phyloP scores from a whole-genome alignment of 2,113 vertebrate species.

The Phrynosoma blainvillii region DNA sequence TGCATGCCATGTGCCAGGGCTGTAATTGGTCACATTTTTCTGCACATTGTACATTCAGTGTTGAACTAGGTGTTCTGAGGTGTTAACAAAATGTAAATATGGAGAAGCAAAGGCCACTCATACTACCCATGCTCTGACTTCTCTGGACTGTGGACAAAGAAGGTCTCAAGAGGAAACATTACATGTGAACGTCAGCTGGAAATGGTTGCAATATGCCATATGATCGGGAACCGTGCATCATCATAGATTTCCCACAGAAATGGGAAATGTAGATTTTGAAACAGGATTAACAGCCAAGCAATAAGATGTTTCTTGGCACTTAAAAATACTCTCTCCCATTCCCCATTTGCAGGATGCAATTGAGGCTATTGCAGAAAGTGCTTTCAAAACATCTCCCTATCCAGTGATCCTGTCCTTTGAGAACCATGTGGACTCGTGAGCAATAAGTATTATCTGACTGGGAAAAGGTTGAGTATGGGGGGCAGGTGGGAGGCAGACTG shows the following conservation, averaged over 20 bases:
- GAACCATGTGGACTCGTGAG: conserved; percentile 98
- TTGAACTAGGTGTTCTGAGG: neutral
- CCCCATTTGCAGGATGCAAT: conserved; percentile 88
- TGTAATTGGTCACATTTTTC: neutral
- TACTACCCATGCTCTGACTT: neutral
- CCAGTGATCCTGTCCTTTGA: conserved; percentile 96
- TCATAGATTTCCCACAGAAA: neutral
- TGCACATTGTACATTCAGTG: neutral
- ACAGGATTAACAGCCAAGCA: accelerated
- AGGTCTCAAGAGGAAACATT: neutral
- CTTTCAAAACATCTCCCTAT: conserved; percentile 96
- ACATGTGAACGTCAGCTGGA: neutral
- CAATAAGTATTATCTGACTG: conserved; percentile 35
- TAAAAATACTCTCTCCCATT: neutral
- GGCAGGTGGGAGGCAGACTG: neutral
- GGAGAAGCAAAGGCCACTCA: neutral
- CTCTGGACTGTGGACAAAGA: neutral
- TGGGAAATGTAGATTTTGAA: neutral
- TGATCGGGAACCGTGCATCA: neutral
- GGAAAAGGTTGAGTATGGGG: neutral
- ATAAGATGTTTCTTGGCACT: neutral
- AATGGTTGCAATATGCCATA: neutral
- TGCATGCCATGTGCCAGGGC: neutral
- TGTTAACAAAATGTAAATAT: neutral
- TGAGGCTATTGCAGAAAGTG: conserved; percentile 95